These are phyloP conservation scores for Bubo scandiacus DNA, from an alignment of 2,113 vertebrate genomes.

Conservation along the genomic window DNA sequence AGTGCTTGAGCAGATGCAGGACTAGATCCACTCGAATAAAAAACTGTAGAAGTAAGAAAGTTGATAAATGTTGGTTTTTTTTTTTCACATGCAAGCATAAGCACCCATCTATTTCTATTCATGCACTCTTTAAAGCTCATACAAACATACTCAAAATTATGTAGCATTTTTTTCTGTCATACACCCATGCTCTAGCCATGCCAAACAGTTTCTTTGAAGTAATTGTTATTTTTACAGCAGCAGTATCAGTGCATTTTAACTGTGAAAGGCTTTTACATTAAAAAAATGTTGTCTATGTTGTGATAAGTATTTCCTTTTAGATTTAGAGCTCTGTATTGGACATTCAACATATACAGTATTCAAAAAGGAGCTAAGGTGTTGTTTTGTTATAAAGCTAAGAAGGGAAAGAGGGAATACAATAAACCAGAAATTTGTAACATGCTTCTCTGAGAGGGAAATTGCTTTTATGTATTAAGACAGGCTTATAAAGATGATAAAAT, in stretches of 20 bases:
- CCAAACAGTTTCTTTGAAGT: not conserved
- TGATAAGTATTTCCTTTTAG: not conserved
- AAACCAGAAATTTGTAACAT: not conserved
- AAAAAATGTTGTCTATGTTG: not conserved
- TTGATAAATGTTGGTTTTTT: not conserved
- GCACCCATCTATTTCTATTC: not conserved
- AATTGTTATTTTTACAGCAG: not conserved
- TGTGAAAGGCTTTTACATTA: not conserved
- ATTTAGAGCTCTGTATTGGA: not conserved
- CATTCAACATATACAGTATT: not conserved
- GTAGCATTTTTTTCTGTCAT: not conserved
- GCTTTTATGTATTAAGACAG: not conserved
- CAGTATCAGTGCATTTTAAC: not conserved
- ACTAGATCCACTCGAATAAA: not conserved
- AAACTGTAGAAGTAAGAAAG: not conserved
- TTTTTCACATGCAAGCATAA: not conserved
- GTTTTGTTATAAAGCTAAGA: not conserved
- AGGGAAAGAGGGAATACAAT: not conserved
- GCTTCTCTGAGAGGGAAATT: not conserved
- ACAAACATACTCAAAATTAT: not conserved
- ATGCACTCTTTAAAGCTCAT: not conserved
- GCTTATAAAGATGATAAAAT: not conserved
- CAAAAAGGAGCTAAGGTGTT: not conserved
- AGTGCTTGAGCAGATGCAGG: not conserved
- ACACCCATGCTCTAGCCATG: not conserved